Percentiles rank a stretch among this genome's conserved stretches.
These are phyloP conservation scores for Crotophaga sulcirostris DNA, from an alignment of 2,113 vertebrate species.

Conservation along the genomic window DNA sequence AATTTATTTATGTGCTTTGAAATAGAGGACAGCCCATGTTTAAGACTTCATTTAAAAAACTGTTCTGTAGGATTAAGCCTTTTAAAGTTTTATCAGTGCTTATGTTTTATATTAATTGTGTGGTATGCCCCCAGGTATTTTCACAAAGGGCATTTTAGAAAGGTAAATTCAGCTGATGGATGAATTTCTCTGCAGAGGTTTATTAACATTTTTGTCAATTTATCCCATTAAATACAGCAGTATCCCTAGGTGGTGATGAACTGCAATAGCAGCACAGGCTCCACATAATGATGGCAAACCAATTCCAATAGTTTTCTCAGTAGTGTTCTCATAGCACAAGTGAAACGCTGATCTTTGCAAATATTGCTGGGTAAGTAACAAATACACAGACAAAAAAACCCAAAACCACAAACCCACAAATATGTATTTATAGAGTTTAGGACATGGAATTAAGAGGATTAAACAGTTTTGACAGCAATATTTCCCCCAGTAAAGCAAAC, in stretches of 20 bases:
- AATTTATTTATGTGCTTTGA: conserved; percentile 1
- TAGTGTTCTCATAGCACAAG: not conserved
- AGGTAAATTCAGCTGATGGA: conserved; percentile 56
- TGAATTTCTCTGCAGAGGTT: conserved; percentile 60
- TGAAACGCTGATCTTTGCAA: not conserved
- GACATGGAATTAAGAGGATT: not conserved
- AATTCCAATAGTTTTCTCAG: conserved; percentile 49
- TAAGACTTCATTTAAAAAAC: not conserved
- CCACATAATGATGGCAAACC: not conserved
- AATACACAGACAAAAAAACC: not conserved
- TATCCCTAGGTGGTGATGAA: conserved; percentile 51
- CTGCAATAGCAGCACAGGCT: conserved; percentile 17
- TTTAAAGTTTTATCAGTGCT: conserved; percentile 21
- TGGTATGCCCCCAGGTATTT: not conserved
- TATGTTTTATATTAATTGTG: conserved; percentile 11
- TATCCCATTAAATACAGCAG: conserved; percentile 49
- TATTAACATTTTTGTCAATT: conserved; percentile 64
- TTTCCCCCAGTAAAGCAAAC: not conserved
- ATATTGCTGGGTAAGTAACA: not conserved
- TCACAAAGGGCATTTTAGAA: conserved; percentile 49
- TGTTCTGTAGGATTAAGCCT: not conserved
- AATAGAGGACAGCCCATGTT: not conserved
- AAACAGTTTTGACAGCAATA: not conserved
- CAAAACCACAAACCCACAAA: not conserved
- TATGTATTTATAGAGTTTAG: not conserved